These are phyloP conservation scores for Prinia subflava DNA, from an alignment of 2,113 vertebrate species.

Conservation along the genomic window DNA sequence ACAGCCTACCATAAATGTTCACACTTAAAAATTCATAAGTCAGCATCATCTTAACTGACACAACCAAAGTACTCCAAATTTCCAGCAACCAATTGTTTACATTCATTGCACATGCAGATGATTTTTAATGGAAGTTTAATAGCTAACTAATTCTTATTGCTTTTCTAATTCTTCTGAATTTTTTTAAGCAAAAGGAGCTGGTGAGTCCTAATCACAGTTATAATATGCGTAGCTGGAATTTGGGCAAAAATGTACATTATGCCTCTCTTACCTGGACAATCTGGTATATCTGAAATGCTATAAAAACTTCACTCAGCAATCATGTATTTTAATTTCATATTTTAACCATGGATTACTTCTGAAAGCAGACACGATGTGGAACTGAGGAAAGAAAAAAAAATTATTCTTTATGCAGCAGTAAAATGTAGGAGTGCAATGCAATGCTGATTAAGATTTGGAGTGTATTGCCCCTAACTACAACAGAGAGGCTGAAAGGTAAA, in stretches of 20 bases:
- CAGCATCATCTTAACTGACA: background rate
- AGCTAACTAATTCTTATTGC: constrained; percentile 3
- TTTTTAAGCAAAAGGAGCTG: background rate
- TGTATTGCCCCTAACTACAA: background rate
- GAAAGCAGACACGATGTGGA: background rate
- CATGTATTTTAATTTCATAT: constrained; percentile 18
- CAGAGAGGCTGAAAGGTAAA: background rate
- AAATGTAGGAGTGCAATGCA: constrained; percentile 15
- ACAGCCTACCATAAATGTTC: background rate
- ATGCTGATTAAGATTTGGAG: background rate
- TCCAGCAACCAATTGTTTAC: background rate
- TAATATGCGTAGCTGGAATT: background rate
- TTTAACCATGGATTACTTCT: background rate
- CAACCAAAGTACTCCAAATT: background rate
- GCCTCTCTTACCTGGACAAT: background rate
- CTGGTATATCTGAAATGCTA: background rate
- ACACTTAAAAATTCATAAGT: background rate
- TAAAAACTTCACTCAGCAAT: background rate
- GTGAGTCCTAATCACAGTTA: accelerated
- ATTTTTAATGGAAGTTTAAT: constrained; percentile 3
- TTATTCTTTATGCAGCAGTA: background rate
- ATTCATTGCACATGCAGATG: background rate
- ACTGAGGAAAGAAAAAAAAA: background rate
- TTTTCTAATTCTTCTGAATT: background rate
- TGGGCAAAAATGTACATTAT: background rate